A percentile compares a stretch with the other conserved stretches of the same genome.
These are phyloP conservation scores for Rousettus madagascariensis DNA, from an alignment of 2,797 vertebrate species.

Conservation along the genomic window DNA sequence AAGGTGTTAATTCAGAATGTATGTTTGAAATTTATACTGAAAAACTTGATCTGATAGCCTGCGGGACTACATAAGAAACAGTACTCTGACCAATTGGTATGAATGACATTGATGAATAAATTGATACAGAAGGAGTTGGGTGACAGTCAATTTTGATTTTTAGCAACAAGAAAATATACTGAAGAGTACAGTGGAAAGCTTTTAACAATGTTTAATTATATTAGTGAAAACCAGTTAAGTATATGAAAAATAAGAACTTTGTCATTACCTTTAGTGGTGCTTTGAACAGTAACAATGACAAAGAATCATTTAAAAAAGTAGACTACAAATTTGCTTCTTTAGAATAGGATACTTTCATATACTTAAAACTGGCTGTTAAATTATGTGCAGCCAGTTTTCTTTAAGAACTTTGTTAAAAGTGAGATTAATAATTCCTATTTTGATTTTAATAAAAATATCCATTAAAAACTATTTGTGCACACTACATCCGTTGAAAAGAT, in stretches of 20 bases:
- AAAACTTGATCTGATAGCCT: slow-evolving; percentile 82
- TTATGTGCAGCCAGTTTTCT: slow-evolving; percentile 72
- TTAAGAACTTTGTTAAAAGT: slow-evolving; percentile 73
- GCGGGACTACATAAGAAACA: slow-evolving; percentile 76
- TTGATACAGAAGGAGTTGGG: slow-evolving; percentile 79
- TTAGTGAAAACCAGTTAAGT: slow-evolving; percentile 76
- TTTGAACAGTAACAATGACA: slow-evolving; percentile 75
- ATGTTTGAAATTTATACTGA: slow-evolving; percentile 77
- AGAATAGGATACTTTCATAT: slow-evolving; percentile 8
- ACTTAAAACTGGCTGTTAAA: slow-evolving; percentile 73
- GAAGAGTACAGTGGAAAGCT: slow-evolving; percentile 76
- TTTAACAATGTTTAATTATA: slow-evolving; percentile 68
- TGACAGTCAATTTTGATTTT: slow-evolving; percentile 79
- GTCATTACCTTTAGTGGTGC: slow-evolving; percentile 38
- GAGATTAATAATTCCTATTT: slow-evolving; percentile 58
- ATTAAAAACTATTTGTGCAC: neutral
- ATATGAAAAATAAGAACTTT: slow-evolving; percentile 77
- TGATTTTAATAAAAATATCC: slow-evolving; percentile 48
- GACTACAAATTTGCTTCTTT: slow-evolving; percentile 53
- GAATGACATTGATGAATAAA: slow-evolving; percentile 81
- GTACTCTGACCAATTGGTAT: slow-evolving; percentile 79
- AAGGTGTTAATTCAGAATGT: slow-evolving; percentile 78
- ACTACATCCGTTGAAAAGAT: slow-evolving; percentile 67
- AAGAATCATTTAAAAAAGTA: slow-evolving; percentile 64
- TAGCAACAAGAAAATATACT: slow-evolving; percentile 77